Evolutionary conservation across 2,797 vertebrate genomes (phyloP), one percentile per base, ranked within the genome.

Genomic region (Anniella stebbinsi): DNA sequence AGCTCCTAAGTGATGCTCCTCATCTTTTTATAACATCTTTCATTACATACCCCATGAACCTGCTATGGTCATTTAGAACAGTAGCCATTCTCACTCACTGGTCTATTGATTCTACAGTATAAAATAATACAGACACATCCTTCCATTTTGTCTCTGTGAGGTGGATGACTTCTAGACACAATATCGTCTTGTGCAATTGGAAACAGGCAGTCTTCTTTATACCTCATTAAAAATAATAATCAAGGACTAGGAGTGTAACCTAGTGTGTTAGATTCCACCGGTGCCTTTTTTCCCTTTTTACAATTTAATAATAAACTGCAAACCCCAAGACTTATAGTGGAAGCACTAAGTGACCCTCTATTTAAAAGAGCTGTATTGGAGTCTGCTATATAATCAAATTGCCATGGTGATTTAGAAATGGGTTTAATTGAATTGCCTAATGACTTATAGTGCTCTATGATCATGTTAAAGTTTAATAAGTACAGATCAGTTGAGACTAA

Each of bases 201-300:
- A 77, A 84, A 54, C 75, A 77, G 73, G n/a, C 45, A 84, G 17
- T 67, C 45, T 72, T 63, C 54, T 80, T 72, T 51, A 51, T 66
- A 72, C 0, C 0, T 92, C 8, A 78, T 92, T 38, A 75, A 86
- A 2, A 76, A 89, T 89, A 90, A 88, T 93, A 0, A 93, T 91
- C 51, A 38, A 66, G 25, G 23, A 60, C 2, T 85, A 87, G 41
- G 12, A 87, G 80, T 92, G 1, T 90, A 80, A 88, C 6, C 2
- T 72, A 66, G 2, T 78, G 72, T 54, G 36, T 45, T 15, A 81
- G 82, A 41, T 0, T 89, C 87, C n/a, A 88, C 51, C 67, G 76
- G 57, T 51, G 89, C 86, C 1, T 63, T 48, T 0, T 72, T 80
- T 76, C 69, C 41, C 25, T 13, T 66, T 36, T 28, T 89, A 2